Conservation (phyloP, 2,113 vertebrate genomes). For the Cavia aperea region DNA sequence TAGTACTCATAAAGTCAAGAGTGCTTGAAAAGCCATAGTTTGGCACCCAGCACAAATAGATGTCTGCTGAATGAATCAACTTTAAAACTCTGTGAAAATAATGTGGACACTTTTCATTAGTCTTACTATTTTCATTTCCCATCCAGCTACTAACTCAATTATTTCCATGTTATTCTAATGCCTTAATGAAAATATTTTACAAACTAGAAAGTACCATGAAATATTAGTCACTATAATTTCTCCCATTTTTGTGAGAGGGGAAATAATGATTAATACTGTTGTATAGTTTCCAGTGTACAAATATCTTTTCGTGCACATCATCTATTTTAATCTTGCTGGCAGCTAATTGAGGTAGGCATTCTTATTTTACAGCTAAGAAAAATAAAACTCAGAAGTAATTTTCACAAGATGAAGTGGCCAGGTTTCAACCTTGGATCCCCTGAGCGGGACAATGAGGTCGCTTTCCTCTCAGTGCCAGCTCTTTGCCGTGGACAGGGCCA, state of each 20-base stretch:
- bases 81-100: not conserved
- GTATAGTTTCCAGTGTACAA: conserved; percentile 1
- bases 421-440: not conserved
- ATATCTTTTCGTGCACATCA: not conserved
- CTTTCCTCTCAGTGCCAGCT: too few relatives aligned
- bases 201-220: not conserved
- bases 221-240: conserved; percentile 1
- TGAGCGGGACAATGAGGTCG: not conserved
- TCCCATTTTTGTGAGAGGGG: not conserved
- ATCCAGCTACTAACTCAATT: conserved; percentile 11
- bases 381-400: not conserved
- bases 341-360: not conserved
- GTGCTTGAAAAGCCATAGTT: not conserved
- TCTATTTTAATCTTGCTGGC: not conserved
- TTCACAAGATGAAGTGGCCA: not conserved
- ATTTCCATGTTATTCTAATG: not conserved
- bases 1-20: not conserved
- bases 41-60: not conserved
- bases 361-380: conserved; percentile 18
- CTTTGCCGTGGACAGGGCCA: not conserved
- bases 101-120: not conserved
- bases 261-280: conserved; percentile 19
- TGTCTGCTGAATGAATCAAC: not conserved
- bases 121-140: not conserved
- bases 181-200: conserved; percentile 29